Conservation (phyloP, 1,140 invertebrate species). For the Drosophila pachea region DNA sequence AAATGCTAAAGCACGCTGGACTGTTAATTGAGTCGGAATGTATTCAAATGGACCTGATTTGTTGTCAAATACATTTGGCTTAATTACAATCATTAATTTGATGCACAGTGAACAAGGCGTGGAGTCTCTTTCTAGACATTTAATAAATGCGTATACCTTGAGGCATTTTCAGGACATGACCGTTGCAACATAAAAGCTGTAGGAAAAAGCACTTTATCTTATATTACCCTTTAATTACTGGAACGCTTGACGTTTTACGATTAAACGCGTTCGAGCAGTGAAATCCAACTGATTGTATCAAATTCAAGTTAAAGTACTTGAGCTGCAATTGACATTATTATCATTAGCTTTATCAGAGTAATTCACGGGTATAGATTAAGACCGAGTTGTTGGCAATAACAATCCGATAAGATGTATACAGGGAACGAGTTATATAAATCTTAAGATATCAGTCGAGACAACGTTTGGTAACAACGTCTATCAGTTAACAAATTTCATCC, state of each 20-base stretch:
- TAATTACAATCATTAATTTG: conserved; percentile 1
- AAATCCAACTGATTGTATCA: conserved; percentile 54
- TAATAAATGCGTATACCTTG: neutral
- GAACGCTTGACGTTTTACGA: conserved; percentile 28
- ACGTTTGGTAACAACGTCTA: conserved; percentile 29
- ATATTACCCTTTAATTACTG: conserved; percentile 43
- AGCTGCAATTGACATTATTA: conserved; percentile 55
- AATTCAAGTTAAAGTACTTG: conserved; percentile 22
- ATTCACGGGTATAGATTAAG: conserved; percentile 57
- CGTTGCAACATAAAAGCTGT: neutral
- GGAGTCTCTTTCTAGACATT: no score
- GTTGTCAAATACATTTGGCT: conserved; percentile 2
- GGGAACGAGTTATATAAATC: conserved; percentile 60
- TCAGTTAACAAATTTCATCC: conserved; percentile 3
- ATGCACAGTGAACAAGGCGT: neutral
- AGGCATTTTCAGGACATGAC: neutral
- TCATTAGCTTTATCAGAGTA: conserved; percentile 43
- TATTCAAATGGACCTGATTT: neutral
- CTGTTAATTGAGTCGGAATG: neutral
- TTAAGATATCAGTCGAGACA: conserved; percentile 60
- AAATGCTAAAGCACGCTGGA: neutral
- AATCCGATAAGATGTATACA: conserved; percentile 59
- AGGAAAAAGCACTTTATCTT: conserved; percentile 20
- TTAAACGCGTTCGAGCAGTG: conserved; percentile 38
- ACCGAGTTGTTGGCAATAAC: conserved; percentile 36